Evolutionary conservation across 2,113 vertebrate species (phyloP), one percentile per base, ranked within the genome.

Genomic region (Tragelaphus scriptus): DNA sequence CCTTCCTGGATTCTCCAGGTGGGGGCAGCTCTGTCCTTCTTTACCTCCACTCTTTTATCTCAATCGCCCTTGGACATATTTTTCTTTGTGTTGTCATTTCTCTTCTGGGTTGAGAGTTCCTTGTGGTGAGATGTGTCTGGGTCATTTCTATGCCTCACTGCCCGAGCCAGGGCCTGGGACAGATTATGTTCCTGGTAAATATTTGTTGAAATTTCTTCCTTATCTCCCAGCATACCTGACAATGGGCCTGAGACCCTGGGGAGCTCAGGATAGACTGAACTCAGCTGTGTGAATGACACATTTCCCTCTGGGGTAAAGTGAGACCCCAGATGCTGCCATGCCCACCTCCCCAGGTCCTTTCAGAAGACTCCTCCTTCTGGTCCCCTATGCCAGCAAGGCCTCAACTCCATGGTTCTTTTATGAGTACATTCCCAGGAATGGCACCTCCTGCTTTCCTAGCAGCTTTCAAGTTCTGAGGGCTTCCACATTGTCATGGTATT

Each of bases 281-380:
- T 94, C 19, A 19, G 9, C 44, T 6, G 21, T 14, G 8, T 32
- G 30, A 40, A 85, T 3, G 56, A 19, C 26, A 3, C 0, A 1
- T 19, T 26, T 95, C 80, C 36, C 68, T 44, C 51, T 1, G 55
- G 15, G 25, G 63, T 2, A 25, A 85, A 36, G 25, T 2, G 55
- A 98, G 0, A 99, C 99, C 94, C 99, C 89, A 26, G 0, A 97
- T 98, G 9, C 98, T 7, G 97, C 97, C 90, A 99, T 93, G 8
- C 75, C 99, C 77, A 99, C 99, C 0, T 98, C 98, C 99, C 98
- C 99, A 99, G 99, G 79, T 99, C 99, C 0, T 97, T 88, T 65
- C 99, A 99, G 23, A 98, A 98, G 84, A 15, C 47, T 47, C n/a
- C 56, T 79, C 47, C 80, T 30, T 16, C 16, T 1, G 7, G 36